Evolutionary conservation across 2,797 vertebrate species (phyloP).

Genomic region (Ceryle rudis): DNA sequence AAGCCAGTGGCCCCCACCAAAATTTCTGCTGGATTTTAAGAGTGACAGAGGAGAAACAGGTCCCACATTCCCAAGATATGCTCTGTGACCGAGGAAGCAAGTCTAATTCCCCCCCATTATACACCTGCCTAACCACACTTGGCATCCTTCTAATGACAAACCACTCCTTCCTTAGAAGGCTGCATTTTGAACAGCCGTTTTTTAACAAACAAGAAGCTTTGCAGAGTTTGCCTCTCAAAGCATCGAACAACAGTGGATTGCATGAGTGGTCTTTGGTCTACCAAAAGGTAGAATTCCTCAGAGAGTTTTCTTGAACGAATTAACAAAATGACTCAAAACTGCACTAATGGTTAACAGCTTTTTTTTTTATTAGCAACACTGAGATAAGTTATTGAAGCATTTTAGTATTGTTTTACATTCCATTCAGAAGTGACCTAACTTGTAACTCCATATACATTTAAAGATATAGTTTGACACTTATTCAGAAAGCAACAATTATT

Average conservation of each 20-base stretch:
- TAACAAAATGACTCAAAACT: conserved; percentile 83
- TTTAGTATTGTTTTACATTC: conserved; percentile 85
- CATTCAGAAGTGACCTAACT: conserved; percentile 84
- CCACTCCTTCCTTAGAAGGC: not conserved
- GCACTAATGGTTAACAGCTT: conserved; percentile 84
- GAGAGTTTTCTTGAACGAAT: conserved; percentile 56
- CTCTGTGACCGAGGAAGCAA: not conserved
- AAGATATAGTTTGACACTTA: conserved; percentile 83
- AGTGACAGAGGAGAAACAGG: not conserved
- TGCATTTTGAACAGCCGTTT: not conserved
- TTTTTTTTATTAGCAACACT: conserved; percentile 86
- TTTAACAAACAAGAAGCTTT: conserved; percentile 63
- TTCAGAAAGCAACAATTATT: conserved; percentile 83
- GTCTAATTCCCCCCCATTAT: not conserved
- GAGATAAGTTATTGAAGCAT: conserved; percentile 85
- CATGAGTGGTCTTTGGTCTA: conserved; percentile 5
- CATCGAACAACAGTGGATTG: not conserved
- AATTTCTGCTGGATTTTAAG: not conserved
- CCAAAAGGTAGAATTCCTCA: conserved; percentile 1
- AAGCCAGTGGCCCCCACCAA: not conserved
- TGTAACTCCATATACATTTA: conserved; percentile 84
- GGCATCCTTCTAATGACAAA: not conserved
- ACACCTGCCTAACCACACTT: not conserved
- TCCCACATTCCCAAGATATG: not conserved
- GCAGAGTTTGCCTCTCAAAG: conserved; percentile 55